These are phyloP conservation scores for Linnaemya vulpina DNA, from an alignment of 2,888 invertebrate species.

Conservation along the genomic window DNA sequence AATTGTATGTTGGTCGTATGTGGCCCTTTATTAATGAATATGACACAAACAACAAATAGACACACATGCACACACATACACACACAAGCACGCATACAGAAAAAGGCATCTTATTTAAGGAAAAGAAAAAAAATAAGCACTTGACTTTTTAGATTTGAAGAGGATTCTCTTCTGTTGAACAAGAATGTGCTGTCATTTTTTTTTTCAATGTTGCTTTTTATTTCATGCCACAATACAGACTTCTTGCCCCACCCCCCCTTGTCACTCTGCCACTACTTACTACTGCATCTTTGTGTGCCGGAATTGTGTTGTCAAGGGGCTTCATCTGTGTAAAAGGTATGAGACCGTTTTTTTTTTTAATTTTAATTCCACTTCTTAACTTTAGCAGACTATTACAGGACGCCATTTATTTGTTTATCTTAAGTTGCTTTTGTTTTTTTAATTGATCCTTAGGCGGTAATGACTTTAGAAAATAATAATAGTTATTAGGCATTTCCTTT, in stretches of 20 bases:
- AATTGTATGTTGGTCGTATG: not conserved
- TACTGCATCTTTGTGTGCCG: not conserved
- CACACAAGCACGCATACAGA: too few relatives aligned
- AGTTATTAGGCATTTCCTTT: slow-evolving; percentile 36
- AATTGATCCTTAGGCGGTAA: slow-evolving; percentile 66
- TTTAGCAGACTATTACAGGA: slow-evolving; percentile 11
- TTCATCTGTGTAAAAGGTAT: not conserved
- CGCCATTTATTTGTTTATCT: slow-evolving; percentile 45
- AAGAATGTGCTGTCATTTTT: slow-evolving; percentile 64
- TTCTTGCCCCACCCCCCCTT: too few relatives aligned
- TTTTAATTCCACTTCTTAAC: slow-evolving; percentile 1
- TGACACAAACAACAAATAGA: slow-evolving; percentile 10
- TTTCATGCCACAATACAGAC: slow-evolving; percentile 20
- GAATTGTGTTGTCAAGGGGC: not conserved
- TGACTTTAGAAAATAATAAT: slow-evolving; percentile 35
- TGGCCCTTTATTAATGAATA: slow-evolving; percentile 19
- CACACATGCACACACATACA: not conserved
- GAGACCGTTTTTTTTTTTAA: not conserved
- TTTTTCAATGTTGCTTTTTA: slow-evolving; percentile 31
- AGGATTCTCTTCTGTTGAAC: slow-evolving; percentile 51
- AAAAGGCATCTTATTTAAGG: slow-evolving; percentile 55
- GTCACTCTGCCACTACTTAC: not conserved
- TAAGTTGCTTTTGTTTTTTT: slow-evolving; percentile 60
- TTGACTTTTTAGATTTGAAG: slow-evolving; percentile 70
- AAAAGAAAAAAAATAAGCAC: slow-evolving; percentile 45